Evolutionary conservation across 2,797 vertebrate species (phyloP).

Genomic region (Acrocephalus scirpaceus): DNA sequence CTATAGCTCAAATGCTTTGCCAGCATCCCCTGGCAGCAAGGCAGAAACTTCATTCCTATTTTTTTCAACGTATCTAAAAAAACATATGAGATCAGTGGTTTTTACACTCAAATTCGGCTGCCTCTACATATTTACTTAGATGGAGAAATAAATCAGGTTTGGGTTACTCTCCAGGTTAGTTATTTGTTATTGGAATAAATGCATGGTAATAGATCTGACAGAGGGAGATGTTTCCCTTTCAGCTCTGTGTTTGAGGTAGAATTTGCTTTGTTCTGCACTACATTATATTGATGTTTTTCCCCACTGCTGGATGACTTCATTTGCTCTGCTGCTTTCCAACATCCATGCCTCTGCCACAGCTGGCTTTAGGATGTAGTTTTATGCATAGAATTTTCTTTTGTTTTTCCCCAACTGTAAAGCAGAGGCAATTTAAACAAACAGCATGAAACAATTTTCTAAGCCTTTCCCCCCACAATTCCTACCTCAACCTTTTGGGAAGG

Average conservation of each 20-base stretch:
- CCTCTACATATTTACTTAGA: constrained; percentile 63
- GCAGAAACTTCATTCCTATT: constrained; percentile 18
- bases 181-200: constrained; percentile 65
- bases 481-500: neutral
- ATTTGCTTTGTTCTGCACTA: constrained; percentile 67
- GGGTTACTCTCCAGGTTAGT: constrained; percentile 53
- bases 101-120: constrained; percentile 31
- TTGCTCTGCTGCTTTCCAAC: constrained; percentile 29
- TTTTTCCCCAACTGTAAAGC: neutral
- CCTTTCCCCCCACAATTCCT: neutral
- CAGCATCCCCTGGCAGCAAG: constrained; percentile 45
- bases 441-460: constrained; percentile 29
- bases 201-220: constrained; percentile 49
- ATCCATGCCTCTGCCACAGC: constrained; percentile 1
- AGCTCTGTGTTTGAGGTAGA: constrained; percentile 43
- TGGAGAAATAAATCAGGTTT: constrained; percentile 59
- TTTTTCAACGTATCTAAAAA: constrained; percentile 21
- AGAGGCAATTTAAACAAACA: constrained; percentile 28
- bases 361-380: constrained; percentile 26
- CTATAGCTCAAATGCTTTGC: constrained; percentile 47
- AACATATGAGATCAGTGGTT: constrained; percentile 59
- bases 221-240: constrained; percentile 58
- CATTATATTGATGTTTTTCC: constrained; percentile 28
- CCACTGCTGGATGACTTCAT: constrained; percentile 59
- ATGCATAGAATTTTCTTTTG: neutral